phyloP scores from a whole-genome alignment of 2,888 invertebrate genomes.

The Dusona sp. region DNA sequence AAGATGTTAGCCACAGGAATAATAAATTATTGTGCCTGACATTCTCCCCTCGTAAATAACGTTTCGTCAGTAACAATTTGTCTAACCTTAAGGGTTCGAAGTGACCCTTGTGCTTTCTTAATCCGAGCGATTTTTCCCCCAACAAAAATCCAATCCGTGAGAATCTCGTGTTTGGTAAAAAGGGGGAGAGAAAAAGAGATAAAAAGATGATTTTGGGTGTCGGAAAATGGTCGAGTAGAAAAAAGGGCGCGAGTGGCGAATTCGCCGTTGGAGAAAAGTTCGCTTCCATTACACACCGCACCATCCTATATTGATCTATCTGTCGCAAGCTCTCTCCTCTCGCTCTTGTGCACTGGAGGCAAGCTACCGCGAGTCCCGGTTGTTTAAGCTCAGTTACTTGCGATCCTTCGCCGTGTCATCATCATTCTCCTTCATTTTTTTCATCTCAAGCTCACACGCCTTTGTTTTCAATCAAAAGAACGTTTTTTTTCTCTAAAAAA shows the following conservation, averaged over 20 bases:
- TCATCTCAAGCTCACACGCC: not conserved
- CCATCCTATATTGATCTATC: slow-evolving; percentile 80
- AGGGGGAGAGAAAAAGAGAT: not conserved
- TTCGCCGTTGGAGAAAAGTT: slow-evolving; percentile 30
- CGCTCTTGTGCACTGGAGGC: slow-evolving; percentile 64
- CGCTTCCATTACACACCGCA: slow-evolving; percentile 64
- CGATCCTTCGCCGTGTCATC: slow-evolving; percentile 73
- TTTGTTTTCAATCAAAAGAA: not conserved
- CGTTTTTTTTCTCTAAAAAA: not conserved
- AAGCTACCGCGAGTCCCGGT: slow-evolving; percentile 22
- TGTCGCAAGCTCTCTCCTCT: slow-evolving; percentile 72
- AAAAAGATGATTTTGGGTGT: not conserved
- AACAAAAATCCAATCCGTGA: not conserved
- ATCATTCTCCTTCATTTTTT: slow-evolving; percentile 15
- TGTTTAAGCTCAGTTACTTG: slow-evolving; percentile 77
- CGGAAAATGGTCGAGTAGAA: not conserved
- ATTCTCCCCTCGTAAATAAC: not conserved
- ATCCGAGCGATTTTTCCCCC: not conserved
- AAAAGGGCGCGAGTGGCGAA: slow-evolving; percentile 5
- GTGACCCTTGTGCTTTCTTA: not conserved
- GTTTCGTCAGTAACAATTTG: not conserved
- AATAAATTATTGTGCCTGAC: not conserved
- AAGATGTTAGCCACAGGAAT: not conserved
- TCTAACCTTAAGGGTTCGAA: not conserved
- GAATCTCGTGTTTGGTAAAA: not conserved